phyloP scores from a whole-genome alignment of 2,888 invertebrate genomes.

The Pollenia amentaria region DNA sequence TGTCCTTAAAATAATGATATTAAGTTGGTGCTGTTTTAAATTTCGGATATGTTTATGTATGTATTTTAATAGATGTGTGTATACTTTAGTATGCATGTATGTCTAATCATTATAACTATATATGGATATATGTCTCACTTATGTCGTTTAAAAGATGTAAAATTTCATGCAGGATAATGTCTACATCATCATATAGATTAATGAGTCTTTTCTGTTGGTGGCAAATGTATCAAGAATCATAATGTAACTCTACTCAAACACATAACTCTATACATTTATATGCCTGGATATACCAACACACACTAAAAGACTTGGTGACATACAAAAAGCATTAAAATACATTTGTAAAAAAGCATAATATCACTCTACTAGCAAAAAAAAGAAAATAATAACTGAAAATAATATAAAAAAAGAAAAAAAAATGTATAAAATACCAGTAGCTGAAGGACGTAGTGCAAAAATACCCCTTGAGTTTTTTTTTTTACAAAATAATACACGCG shows the following conservation, averaged over 20 bases:
- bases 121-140: conserved; percentile 5
- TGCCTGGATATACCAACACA: background rate
- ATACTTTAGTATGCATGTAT: background rate
- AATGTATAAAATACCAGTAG: background rate
- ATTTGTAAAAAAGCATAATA: conserved; percentile 45
- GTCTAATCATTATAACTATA: conserved; percentile 3
- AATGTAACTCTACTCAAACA: conserved; percentile 27
- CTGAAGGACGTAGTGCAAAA: conserved; percentile 19
- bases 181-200: conserved; percentile 62
- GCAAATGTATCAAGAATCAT: conserved; percentile 59
- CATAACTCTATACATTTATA: background rate
- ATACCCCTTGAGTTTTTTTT: conserved; percentile 23
- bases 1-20: background rate
- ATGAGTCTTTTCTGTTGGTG: conserved; percentile 42
- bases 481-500: conserved; percentile 1
- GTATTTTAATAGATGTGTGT: background rate
- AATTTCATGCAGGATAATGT: conserved; percentile 54
- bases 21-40: background rate
- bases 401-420: conserved; percentile 9
- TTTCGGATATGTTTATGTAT: too few species aligned
- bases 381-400: conserved; percentile 3
- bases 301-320: conserved; percentile 49
- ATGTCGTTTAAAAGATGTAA: conserved; percentile 39
- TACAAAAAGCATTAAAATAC: conserved; percentile 63
- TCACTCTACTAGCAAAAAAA: background rate